Base-by-base conservation (phyloP, 2,888 invertebrate species). In the Ornithoptera priamus region DNA sequence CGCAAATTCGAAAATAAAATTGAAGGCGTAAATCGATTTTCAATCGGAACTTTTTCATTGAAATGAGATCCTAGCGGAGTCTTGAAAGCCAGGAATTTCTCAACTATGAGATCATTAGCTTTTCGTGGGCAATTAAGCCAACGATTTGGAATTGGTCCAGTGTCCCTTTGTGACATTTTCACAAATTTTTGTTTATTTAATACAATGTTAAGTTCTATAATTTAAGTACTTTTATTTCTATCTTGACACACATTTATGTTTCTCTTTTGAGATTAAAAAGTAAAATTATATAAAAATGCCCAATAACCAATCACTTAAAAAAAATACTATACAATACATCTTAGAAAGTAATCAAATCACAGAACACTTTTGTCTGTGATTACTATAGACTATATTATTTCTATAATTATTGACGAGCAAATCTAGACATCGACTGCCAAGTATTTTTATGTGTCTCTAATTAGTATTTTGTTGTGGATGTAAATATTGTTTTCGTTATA, bases 21-120 rank as follows among this genome's bases (percentile, higher is more conserved):
- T 65, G 96, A 95, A 0, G 99, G 96, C 53, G 95, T 94, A 85
- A 99, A 99, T 56, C 96, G 94, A 85, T 95, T 95, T 80, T 95
- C 95, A 74, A 96, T 95, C 2, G 97, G 96, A 72, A 99, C 96
- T 92, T 97, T 95, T 63, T 94, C 94, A 85, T 99, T 96, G 85
- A 96, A 99, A 68, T 95, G 93, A 12, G 93, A 89, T 77, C 96
- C 96, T 4, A 99, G 93, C 0, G 99, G 99, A 2, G 99, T 99
- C 89, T 99, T 99, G 85, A 98, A 97, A 6, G 98, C 97, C 71
- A 99, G 89, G 86, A 99, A 99, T 82, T 97, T 97, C 65, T 95
- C 95, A 59, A 94, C 94, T 69, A 98, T 94, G 65, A 97, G 87
- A 63, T 90, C 93, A 46, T 93, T 90, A 36, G 97, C 94, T 87